Evolutionary conservation across 2,888 invertebrate species (phyloP), one percentile per base, ranked within the genome.

Genomic region (Hemaris fuciformis): DNA sequence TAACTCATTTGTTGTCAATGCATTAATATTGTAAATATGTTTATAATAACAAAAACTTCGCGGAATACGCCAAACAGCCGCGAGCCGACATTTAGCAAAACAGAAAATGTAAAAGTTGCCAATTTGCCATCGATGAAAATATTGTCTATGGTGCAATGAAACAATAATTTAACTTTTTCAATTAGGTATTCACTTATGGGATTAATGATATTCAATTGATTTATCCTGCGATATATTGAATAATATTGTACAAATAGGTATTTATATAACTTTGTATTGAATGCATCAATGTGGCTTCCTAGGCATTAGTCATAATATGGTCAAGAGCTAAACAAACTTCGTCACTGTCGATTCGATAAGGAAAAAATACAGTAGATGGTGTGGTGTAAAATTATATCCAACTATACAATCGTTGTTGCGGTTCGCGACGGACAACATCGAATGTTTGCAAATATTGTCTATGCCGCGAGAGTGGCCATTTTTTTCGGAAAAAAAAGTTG

Each of bases 41-140:
- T 70, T 70, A 72, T 80, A 81, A 88, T 87, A 89, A 87, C 81
- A 89, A 89, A 87, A 86, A 83, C 79, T 84, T 83, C 81, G 84
- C 84, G 84, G 80, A 87, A 88, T 85, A 88, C 83, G 85, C 80
- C 80, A 87, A 86, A 81, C 85, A 77, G 66, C 77, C 84, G 88
- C 81, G 85, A 77, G 66, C 77, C 84, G 88, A 85, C 87, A 87
- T 86, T 75, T 75, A 82, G 71, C 79, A 83, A 75, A 79, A 1
- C 7, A 2, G 20, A 45, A 63, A 62, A 13, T 48, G 23, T 5
- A 43, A 57, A 59, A 72, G 70, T 69, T 78, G 71, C 75, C 65
- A 59, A 72, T 70, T 69, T 78, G 71, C 75, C 65, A 68, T 31
- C 15, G 46, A 8, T 23, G 64, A 62, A 57, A 41, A 57, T 56